Conservation (phyloP, 2,113 vertebrate species). For the Talpa occidentalis region DNA sequence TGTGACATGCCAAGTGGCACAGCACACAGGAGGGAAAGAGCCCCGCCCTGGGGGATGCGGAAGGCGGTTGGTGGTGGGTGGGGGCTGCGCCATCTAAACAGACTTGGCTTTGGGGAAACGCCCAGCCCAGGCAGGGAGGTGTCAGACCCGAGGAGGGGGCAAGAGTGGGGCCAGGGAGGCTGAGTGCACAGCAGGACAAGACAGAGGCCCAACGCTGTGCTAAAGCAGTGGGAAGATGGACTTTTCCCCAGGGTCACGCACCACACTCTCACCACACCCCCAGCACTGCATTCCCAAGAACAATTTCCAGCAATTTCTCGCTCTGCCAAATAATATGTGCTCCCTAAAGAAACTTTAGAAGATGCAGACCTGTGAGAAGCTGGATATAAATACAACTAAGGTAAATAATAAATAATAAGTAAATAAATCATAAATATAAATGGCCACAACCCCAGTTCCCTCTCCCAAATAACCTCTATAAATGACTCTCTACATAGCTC, state of each 20-base stretch:
- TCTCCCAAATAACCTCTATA: neutral
- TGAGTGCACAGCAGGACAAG: rapidly evolving
- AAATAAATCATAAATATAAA: neutral
- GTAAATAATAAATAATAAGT: too few relatives aligned
- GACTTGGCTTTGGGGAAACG: neutral
- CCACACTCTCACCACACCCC: neutral
- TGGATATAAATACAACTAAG: neutral
- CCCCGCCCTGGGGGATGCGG: rapidly evolving
- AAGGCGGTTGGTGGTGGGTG: neutral
- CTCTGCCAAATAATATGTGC: neutral
- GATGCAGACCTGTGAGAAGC: neutral
- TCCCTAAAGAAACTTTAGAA: neutral
- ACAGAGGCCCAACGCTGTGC: rapidly evolving
- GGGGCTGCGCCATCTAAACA: neutral
- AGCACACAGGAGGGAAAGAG: rapidly evolving
- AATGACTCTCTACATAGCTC: neutral
- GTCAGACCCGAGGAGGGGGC: too few relatives aligned
- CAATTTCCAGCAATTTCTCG: neutral
- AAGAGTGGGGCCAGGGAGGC: too few relatives aligned
- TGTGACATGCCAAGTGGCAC: rapidly evolving
- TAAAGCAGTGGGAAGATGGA: rapidly evolving
- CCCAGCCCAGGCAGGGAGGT: neutral
- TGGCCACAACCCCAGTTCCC: neutral
- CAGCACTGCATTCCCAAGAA: neutral
- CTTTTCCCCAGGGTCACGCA: neutral